Base-by-base conservation (phyloP, 2,797 vertebrate species). In the Notolabrus celidotus region DNA sequence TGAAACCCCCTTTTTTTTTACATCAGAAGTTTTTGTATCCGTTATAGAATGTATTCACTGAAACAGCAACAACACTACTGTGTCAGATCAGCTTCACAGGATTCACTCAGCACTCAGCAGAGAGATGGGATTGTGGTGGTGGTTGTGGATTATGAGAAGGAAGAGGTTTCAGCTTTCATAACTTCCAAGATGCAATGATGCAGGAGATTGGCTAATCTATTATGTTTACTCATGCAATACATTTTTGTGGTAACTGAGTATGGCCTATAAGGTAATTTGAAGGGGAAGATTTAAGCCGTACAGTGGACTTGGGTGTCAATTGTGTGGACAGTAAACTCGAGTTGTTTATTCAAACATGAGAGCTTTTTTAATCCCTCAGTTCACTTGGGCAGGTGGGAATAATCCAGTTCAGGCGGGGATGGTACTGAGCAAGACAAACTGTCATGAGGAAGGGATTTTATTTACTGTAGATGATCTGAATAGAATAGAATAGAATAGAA, bases 181-280 rank as follows among this genome's bases (percentile, higher is more conserved):
- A 74, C 3, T n/a, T 61, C 56, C 22, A 59, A 51, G 61, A 71
- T 25, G 65, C 55, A 47, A 7, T 27, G 25, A 76, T 66, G 56
- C 52, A 12, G 14, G 14, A 47, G 57, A 82, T 65, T 67, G 55
- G 29, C 39, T 27, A 39, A 61, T 67, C 33, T 25, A 9, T 61
- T 67, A 57, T 50, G 75, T 68, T 78, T 73, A 75, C 56, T 63
- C 41, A 67, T 57, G 68, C 4, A 12, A 15, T 41, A n/a, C 15
- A 33, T 56, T 53, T 70, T 57, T 41, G 34, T 43, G 43, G 20
- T 31, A 51, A 60, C 17, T 61, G 33, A 7, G 17, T 27, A 65
- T 16, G n/a, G 27, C 53, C 25, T 36, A 10, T 39, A 2, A 46
- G 43, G 10, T 20, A 17, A 51, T 74, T 68, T 77, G 27, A 50